Percentiles rank a stretch among this genome's conserved stretches.
phyloP scores from a whole-genome alignment of 35 echinoderm and acorn worm genomes.

The Amphiura filiformis region DNA sequence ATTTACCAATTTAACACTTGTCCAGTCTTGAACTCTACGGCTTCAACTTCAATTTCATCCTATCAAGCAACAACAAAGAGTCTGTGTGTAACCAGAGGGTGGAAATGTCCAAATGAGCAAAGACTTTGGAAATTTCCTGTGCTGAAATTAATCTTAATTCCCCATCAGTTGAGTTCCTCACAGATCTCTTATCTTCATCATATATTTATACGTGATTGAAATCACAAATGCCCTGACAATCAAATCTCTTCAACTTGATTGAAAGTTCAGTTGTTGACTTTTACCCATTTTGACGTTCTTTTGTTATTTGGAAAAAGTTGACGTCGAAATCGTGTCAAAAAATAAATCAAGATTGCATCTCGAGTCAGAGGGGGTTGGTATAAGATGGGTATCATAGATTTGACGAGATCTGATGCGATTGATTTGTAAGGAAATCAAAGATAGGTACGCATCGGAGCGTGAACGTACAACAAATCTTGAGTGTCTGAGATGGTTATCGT shows the following conservation, averaged over 20 bases:
- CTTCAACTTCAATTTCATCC: background rate
- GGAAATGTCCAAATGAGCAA: background rate
- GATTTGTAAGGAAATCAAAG: background rate
- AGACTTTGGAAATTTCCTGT: slow-evolving; percentile 6
- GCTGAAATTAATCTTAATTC: background rate
- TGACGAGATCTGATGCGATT: background rate
- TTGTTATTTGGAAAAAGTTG: background rate
- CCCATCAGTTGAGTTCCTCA: background rate
- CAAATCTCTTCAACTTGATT: background rate
- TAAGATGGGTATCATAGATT: background rate
- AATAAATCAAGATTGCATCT: background rate
- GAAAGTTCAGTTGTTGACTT: background rate
- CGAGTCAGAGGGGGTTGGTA: background rate
- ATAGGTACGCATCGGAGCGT: background rate
- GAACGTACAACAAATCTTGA: background rate
- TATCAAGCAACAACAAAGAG: background rate
- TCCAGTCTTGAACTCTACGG: no score
- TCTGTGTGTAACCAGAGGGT: background rate
- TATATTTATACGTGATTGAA: background rate
- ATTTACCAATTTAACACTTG: background rate
- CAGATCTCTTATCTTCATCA: background rate
- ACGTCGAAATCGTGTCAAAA: background rate
- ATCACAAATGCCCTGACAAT: background rate
- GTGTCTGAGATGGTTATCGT: background rate
- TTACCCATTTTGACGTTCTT: background rate